These are phyloP conservation scores for Caenorhabditis sp. DNA, from an alignment of 2,888 invertebrate species.

Conservation along the genomic window DNA sequence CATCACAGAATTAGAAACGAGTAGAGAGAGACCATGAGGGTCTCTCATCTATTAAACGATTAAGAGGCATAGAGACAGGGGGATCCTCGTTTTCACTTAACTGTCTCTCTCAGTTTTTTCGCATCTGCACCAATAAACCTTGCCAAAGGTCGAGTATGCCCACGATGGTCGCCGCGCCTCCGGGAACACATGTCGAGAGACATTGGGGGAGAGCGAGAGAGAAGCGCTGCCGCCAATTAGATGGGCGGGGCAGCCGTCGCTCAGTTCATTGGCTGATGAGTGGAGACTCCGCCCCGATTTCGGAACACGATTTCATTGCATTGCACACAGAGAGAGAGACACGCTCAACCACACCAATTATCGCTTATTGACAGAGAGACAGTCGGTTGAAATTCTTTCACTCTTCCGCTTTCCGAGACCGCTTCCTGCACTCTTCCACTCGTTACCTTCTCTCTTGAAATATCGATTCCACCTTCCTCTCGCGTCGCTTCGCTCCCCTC, in stretches of 20 bases:
- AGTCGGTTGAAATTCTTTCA: slow-evolving; percentile 18
- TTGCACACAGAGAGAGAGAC: no score
- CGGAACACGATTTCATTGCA: slow-evolving; percentile 27
- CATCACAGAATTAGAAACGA: slow-evolving; percentile 2
- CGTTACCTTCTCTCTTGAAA: slow-evolving; percentile 19
- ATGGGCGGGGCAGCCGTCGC: slow-evolving; percentile 47
- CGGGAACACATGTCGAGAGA: slow-evolving; percentile 11
- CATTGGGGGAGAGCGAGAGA: no score
- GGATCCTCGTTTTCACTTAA: slow-evolving; percentile 49
- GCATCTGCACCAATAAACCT: slow-evolving; percentile 56
- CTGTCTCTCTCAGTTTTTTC: slow-evolving; percentile 33
- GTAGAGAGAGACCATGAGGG: no score
- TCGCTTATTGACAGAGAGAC: slow-evolving; percentile 38
- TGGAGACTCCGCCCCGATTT: slow-evolving; percentile 25
- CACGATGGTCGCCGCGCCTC: slow-evolving; percentile 1
- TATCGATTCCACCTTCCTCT: slow-evolving; percentile 14
- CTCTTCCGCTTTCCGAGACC: background rate
- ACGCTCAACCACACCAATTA: no score
- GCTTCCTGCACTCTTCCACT: background rate
- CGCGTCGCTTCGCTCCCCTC: slow-evolving; percentile 8
- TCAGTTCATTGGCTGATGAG: slow-evolving; percentile 56
- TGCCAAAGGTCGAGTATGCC: slow-evolving; percentile 58
- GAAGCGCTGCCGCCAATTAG: slow-evolving; percentile 55
- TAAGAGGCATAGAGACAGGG: slow-evolving; percentile 22
- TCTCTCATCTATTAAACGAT: slow-evolving; percentile 51